Conservation (phyloP, 2,797 vertebrate genomes). For the Mormyrus proboscirostris region DNA sequence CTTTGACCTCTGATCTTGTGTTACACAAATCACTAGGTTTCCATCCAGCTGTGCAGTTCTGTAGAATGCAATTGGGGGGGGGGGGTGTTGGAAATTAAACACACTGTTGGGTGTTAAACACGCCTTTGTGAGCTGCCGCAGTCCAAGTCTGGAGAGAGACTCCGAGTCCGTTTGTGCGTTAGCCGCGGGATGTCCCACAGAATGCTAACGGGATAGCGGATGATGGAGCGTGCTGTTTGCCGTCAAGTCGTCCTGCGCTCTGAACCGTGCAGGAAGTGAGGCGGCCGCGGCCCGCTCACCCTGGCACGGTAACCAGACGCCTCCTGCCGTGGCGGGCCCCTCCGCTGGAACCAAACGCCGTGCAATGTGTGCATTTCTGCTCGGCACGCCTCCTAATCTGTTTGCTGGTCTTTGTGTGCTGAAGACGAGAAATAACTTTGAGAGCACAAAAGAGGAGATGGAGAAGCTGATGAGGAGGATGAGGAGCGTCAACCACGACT, state of each 20-base stretch:
- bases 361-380: not conserved
- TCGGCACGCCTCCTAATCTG: conserved; percentile 4
- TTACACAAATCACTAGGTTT: not conserved
- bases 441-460: conserved; percentile 93
- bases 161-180: not conserved
- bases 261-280: not conserved
- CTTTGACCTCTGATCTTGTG: not conserved
- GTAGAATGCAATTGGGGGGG: not conserved
- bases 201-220: not conserved
- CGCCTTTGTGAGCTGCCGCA: not conserved
- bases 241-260: not conserved
- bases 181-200: not conserved
- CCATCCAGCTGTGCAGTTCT: not conserved
- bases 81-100: not conserved
- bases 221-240: not conserved
- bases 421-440: conserved; percentile 97
- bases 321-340: not conserved
- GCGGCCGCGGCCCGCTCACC: not conserved
- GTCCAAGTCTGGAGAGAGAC: not conserved
- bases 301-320: too few relatives aligned
- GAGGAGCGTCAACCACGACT: conserved; percentile 86
- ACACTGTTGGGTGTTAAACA: not conserved
- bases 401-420: conserved; percentile 11
- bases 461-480: conserved; percentile 94
- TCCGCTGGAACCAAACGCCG: not conserved